phyloP scores from a whole-genome alignment of 2,888 invertebrate species.

The Schrankia costaestrigalis region DNA sequence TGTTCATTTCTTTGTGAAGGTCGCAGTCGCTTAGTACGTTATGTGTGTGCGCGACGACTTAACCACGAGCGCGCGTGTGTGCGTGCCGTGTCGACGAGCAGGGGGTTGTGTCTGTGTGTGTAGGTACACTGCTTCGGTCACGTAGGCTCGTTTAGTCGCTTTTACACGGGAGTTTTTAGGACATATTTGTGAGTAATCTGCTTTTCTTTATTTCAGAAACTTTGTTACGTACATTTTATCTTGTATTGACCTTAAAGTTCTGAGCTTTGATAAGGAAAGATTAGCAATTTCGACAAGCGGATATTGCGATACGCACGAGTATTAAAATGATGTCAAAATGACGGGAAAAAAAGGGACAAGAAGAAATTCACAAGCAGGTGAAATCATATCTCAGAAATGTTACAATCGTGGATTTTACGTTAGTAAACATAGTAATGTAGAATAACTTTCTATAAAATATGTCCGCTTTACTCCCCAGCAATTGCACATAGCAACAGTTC shows the following conservation, averaged over 20 bases:
- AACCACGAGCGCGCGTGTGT: conserved; percentile 59
- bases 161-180: conserved; percentile 53
- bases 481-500: conserved; percentile 76
- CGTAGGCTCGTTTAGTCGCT: conserved; percentile 67
- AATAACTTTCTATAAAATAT: conserved; percentile 17
- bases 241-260: too few relatives aligned
- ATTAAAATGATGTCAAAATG: too few relatives aligned
- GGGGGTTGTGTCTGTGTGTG: conserved; percentile 48
- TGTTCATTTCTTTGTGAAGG: conserved; percentile 73
- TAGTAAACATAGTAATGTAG: not conserved
- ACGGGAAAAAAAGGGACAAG: too few relatives aligned
- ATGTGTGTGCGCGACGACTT: conserved; percentile 35
- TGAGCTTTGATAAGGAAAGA: too few relatives aligned
- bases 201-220: conserved; percentile 47
- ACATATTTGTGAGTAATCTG: conserved; percentile 37
- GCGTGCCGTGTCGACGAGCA: conserved; percentile 47
- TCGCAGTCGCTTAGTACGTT: conserved; percentile 56
- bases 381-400: too few relatives aligned
- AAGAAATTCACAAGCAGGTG: too few relatives aligned
- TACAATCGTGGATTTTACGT: not conserved
- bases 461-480: conserved; percentile 48
- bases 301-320: too few relatives aligned
- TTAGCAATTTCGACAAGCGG: too few relatives aligned
- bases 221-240: conserved; percentile 11
- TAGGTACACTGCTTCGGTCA: conserved; percentile 68